Conservation (phyloP, 1,140 invertebrate genomes). For the Drosophila pseudoobscura region DNA sequence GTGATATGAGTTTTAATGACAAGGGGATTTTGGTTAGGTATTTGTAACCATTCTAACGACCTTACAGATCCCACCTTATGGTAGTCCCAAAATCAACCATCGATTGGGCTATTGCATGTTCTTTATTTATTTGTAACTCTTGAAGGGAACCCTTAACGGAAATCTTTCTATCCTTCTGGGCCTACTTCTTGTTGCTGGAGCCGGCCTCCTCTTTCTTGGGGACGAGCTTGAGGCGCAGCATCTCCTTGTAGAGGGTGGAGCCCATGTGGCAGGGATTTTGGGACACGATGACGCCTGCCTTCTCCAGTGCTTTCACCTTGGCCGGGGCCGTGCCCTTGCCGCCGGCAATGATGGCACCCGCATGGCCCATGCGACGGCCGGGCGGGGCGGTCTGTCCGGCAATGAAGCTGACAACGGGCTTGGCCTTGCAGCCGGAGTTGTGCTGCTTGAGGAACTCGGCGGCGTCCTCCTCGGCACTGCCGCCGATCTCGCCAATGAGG, state of each 20-base stretch:
- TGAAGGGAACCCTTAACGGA: too few species aligned
- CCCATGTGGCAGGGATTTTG: constrained; percentile 98
- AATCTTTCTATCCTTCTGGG: neutral
- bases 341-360: constrained; percentile 99
- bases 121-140: too few species aligned
- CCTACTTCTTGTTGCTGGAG: neutral
- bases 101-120: too few species aligned
- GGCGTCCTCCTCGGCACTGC: constrained; percentile 97
- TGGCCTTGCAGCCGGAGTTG: constrained; percentile 94
- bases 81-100: too few species aligned
- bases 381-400: constrained; percentile 98
- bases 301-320: constrained; percentile 97
- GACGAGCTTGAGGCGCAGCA: constrained; percentile 71
- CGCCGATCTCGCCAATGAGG: constrained; percentile 99
- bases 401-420: constrained; percentile 99
- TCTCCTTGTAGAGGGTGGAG: constrained; percentile 93
- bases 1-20: too few species aligned
- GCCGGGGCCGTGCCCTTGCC: constrained; percentile 98
- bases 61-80: too few species aligned
- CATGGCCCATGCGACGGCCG: constrained; percentile 99
- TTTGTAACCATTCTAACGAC: too few species aligned
- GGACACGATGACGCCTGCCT: constrained; percentile 94
- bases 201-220: neutral
- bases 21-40: too few species aligned
- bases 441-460: constrained; percentile 95